Evolutionary conservation across 2,888 invertebrate genomes (phyloP), one percentile per base, ranked within the genome.

Genomic region (Drosophila falleni): DNA sequence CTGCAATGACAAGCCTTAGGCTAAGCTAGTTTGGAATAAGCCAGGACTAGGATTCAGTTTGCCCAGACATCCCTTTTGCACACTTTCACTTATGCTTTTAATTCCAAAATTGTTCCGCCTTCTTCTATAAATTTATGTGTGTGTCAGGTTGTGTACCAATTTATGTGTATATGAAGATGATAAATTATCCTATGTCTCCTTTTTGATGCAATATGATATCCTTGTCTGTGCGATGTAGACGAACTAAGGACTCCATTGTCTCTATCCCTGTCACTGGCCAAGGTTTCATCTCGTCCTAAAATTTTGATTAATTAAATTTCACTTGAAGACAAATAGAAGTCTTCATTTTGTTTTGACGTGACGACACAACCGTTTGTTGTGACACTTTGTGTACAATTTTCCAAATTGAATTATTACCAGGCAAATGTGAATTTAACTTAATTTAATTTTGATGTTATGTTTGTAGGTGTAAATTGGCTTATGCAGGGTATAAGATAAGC

Each of bases 221-320:
- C 58, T 76, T 80, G 74, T 87, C 56, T 51, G 59, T 60, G 55
- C 58, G 71, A 62, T 50, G 47, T 23, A 31, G 39, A 59, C 39
- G 46, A 29, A 44, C 42, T 37, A 23, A 23, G 16, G 37, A 23
- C 16, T 13, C 29, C 26, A n/a, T 42, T 26, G 13, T 42, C 59
- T 47, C 35, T 31, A 33, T 16, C 33, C 26, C 15, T 59, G 42
- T 55, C 46, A 55, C 19, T 56, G n/a, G 26, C 31, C 37, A 50
- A 10, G 10, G 54, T 9, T 46, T 33, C 23, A 37, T 33, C 63
- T 71, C 66, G 62, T 71, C 67, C 77, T 55, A 72, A 53, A 73
- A 71, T 73, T 71, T 75, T 86, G 88, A 86, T 86, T 89, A 89
- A 89, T 86, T 87, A 78, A 82, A 87, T 81, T 87, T 89, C 69